Evolutionary conservation across 2,113 vertebrate genomes (phyloP).

Genomic region (Chroicocephalus ridibundus): DNA sequence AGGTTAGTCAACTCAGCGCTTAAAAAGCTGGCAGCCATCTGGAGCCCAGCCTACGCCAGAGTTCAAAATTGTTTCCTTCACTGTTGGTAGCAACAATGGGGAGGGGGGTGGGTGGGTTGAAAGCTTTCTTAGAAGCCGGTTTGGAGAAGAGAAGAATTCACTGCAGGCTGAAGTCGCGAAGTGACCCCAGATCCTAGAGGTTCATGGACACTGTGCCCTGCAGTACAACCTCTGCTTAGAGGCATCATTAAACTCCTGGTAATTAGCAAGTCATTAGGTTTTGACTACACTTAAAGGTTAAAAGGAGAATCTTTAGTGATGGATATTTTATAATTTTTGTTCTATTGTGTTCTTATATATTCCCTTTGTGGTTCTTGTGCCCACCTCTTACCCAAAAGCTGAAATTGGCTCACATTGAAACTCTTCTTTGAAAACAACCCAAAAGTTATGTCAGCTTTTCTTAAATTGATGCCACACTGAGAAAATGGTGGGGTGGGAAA

Average conservation of each 20-base stretch:
- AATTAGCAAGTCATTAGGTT: slow-evolving; percentile 52
- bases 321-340: slow-evolving; percentile 43
- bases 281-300: slow-evolving; percentile 59
- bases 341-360: slow-evolving; percentile 20
- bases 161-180: neutral
- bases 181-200: slow-evolving; percentile 15
- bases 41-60: slow-evolving; percentile 55
- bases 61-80: slow-evolving; percentile 61
- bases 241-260: slow-evolving; percentile 47
- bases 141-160: slow-evolving; percentile 22
- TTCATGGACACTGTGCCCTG: neutral
- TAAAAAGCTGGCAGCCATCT: slow-evolving; percentile 61
- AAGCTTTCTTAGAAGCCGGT: slow-evolving; percentile 22
- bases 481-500: neutral
- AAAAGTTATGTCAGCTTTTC: neutral
- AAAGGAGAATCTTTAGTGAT: slow-evolving; percentile 33
- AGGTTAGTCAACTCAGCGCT: slow-evolving; percentile 57
- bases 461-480: neutral
- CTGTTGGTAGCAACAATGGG: slow-evolving; percentile 54
- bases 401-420: neutral
- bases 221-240: slow-evolving; percentile 16
- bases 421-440: neutral
- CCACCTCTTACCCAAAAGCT: slow-evolving; percentile 12
- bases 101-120: neutral
- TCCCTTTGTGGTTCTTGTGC: neutral